phyloP scores from a whole-genome alignment of 92 coral and sea anemone genomes.

The Palythoa heliodiscus region DNA sequence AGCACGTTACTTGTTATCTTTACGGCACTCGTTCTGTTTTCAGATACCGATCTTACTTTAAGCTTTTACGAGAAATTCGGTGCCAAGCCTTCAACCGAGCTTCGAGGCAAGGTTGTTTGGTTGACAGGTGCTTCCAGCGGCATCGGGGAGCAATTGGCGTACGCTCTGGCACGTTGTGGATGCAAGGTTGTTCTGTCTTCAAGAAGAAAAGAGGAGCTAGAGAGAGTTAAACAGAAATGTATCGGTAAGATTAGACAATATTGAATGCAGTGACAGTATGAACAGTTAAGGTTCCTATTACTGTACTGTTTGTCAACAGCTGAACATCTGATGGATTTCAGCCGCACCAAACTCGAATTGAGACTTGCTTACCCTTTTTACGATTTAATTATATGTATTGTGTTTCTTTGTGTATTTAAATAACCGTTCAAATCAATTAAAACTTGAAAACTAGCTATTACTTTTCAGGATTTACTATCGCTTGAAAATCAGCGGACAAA shows the following conservation, averaged over 20 bases:
- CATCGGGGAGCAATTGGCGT: conserved; percentile 90
- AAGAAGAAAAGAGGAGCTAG: conserved; percentile 87
- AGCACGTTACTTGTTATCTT: conserved; percentile 45
- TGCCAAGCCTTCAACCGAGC: conserved; percentile 70
- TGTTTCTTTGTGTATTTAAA: no score
- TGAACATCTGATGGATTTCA: no score
- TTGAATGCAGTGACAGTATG: not conserved
- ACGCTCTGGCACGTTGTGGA: conserved; percentile 81
- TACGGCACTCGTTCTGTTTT: conserved; percentile 46
- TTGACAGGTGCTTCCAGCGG: conserved; percentile 99
- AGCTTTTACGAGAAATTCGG: conserved; percentile 84
- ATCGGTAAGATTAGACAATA: conserved; percentile 53
- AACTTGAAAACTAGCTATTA: no score
- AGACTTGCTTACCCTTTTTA: no score
- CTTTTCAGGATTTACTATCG: no score
- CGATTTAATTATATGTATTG: no score
- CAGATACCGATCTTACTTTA: conserved; percentile 83
- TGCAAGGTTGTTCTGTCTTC: conserved; percentile 90
- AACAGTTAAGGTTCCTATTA: not conserved
- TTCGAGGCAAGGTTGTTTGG: conserved; percentile 94
- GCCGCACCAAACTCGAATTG: no score
- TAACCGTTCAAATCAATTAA: no score
- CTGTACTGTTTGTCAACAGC: no score
- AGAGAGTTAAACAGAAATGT: conserved; percentile 85
- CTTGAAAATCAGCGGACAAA: no score